phyloP scores from a whole-genome alignment of 2,113 vertebrate genomes.

The Malurus melanocephalus region DNA sequence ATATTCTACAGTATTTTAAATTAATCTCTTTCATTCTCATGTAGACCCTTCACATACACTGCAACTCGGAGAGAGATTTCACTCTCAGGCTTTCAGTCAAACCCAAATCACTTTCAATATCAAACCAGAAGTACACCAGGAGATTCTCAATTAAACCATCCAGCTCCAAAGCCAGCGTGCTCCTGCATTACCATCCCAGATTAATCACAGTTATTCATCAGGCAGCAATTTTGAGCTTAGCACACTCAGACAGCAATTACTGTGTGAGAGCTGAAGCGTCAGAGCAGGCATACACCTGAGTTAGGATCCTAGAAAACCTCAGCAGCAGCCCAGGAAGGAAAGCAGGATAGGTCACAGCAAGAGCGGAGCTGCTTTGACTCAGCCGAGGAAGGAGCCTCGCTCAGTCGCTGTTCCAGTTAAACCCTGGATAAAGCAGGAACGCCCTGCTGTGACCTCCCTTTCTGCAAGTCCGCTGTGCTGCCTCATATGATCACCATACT shows the following conservation, averaged over 20 bases:
- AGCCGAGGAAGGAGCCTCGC: neutral
- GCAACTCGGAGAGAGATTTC: neutral
- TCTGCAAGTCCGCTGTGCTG: neutral
- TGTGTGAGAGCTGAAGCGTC: neutral
- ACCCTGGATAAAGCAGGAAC: neutral
- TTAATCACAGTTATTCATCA: neutral
- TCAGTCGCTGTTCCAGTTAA: neutral
- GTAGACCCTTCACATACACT: neutral
- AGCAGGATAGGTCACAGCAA: neutral
- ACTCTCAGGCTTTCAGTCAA: neutral
- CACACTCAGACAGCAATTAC: accelerated
- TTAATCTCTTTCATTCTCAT: neutral
- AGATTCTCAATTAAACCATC: neutral
- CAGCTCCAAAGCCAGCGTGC: neutral
- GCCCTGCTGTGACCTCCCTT: neutral
- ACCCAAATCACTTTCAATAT: neutral
- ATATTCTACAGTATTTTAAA: neutral
- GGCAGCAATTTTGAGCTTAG: neutral
- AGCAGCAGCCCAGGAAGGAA: neutral
- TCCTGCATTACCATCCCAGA: neutral
- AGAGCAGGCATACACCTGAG: neutral
- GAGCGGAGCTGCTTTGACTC: neutral
- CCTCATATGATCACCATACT: neutral
- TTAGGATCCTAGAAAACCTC: neutral
- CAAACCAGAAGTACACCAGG: neutral